Base-by-base conservation (phyloP, 2,888 invertebrate genomes). In the Polydrusus tereticollis region DNA sequence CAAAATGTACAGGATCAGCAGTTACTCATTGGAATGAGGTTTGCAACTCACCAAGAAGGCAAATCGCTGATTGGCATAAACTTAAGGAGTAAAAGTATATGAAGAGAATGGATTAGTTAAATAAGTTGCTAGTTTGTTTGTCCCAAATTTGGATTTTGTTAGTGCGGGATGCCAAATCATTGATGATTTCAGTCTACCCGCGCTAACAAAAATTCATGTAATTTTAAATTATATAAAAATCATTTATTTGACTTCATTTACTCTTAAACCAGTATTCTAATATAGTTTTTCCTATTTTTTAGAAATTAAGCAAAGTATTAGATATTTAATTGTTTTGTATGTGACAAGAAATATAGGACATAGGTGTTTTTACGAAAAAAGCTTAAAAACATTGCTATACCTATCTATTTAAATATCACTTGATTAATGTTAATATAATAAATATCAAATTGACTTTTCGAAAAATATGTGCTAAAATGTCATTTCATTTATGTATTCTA, bases 61-160 rank as follows among this genome's bases (percentile, higher is more conserved):
- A 99, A 89, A 98, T 99, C 84, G 99, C 99, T 77, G 98, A 99
- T 87, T 99, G 99, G 99, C 99, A 99, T 90, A 97, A 98, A 88
- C 90, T 99, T 81, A 92, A 94, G 86, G 96, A 96, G 90, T 96
- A 91, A 88, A 79, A 29, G n/a, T n/a, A 29, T 29, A 18, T 55
- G 1, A 29, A 26, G 23, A 52, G 29, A 7, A 16, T 52, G 6
- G 3, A 7, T 26, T 52, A 14, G 16, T 29, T 23, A 18, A 21
- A 21, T 1, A n/a, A 47, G n/a, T 26, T 18, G 5, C 20, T 16
- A 12, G 14, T 29, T 33, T 21, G n/a, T 43, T 62, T 62, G 18
- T 59, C 20, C n/a, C 12, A 59, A 59, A 14, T 29, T 26, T 29
- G n/a, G 36, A n/a, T 50, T 45, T 52, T 36, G n/a, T 50, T 33